Percentiles rank a stretch among this genome's conserved stretches.
These are phyloP conservation scores for Lutraria rhynchaena DNA, from an alignment of 1,140 invertebrate genomes.

Conservation along the genomic window DNA sequence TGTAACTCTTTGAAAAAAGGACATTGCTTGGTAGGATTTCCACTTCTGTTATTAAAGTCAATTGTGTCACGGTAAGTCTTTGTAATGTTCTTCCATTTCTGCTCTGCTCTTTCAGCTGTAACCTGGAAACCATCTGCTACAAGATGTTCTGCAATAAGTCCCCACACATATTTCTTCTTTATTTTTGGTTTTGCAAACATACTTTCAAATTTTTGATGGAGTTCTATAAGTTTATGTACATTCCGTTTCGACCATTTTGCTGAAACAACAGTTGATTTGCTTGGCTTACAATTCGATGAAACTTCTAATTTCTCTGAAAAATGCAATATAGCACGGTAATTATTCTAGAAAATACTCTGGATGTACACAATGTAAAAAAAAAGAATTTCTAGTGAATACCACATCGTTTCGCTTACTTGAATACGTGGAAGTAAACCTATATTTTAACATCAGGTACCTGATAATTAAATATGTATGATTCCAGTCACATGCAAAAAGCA, in stretches of 20 bases:
- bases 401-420: too few relatives aligned
- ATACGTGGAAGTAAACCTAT: too few relatives aligned
- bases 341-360: too few relatives aligned
- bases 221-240: neutral
- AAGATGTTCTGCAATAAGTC: neutral
- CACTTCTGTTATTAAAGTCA: conserved; percentile 10
- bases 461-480: too few relatives aligned
- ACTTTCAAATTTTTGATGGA: neutral
- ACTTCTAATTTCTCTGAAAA: too few relatives aligned
- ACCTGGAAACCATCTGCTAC: neutral
- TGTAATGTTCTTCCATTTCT: conserved; percentile 14
- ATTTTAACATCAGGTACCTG: too few relatives aligned
- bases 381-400: too few relatives aligned
- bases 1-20: neutral
- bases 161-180: conserved; percentile 6
- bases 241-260: conserved; percentile 9
- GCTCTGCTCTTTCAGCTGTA: conserved; percentile 4
- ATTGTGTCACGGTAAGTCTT: conserved; percentile 7
- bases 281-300: too few relatives aligned
- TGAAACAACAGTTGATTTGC: neutral
- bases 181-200: conserved; percentile 4
- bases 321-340: too few relatives aligned
- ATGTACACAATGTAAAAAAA: too few relatives aligned
- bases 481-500: too few relatives aligned
- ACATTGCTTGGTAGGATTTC: neutral